Base-by-base conservation (phyloP, 2,888 invertebrate genomes). In the Diarsia rubi region DNA sequence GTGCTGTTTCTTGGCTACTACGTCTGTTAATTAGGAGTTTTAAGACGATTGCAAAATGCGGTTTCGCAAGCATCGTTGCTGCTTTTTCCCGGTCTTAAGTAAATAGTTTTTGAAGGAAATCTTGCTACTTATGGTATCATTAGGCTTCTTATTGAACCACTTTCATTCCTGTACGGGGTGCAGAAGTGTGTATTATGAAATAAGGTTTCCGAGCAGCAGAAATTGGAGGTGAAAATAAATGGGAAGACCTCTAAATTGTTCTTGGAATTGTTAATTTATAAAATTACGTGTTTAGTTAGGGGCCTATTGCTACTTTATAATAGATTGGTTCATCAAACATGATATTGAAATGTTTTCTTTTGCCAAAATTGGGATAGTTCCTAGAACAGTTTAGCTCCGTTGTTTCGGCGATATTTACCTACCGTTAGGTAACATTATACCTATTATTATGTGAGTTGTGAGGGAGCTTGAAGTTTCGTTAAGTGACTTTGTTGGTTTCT, bases 321-420 rank as follows among this genome's bases (percentile, higher is more conserved):
- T 83, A 77, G 74, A 81, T 71, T n/a, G n/a, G n/a, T n/a, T 78
- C 63, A 70, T 80, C 80, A 70, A 76, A 85, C 67, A 75, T 73
- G 54, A 68, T 74, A 77, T 75, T 82, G 31, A 77, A 81, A 82
- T 69, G 42, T 63, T 71, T 75, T 70, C 14, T 52, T 49, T 27
- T 6, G 21, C 44, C n/a, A 27, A 73, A 84, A 84, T 78, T 78
- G 42, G 47, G 44, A 16, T 63, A 54, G 52, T 73, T 65, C 49
- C 31, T 75, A 71, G 85, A 87, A 69, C 19, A 27, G 12, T 21
- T 74, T 59, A 54, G 62, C 12, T 1, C 21, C 3, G 21, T 11
- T 6, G 27, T 66, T 21, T 44, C 54, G 2, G n/a, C 21, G 31
- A 64, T 63, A 54, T 65, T 59, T 31, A 76, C 45, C 4, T 31